phyloP scores from a whole-genome alignment of 2,888 invertebrate genomes.

The Vandiemenella viatica region DNA sequence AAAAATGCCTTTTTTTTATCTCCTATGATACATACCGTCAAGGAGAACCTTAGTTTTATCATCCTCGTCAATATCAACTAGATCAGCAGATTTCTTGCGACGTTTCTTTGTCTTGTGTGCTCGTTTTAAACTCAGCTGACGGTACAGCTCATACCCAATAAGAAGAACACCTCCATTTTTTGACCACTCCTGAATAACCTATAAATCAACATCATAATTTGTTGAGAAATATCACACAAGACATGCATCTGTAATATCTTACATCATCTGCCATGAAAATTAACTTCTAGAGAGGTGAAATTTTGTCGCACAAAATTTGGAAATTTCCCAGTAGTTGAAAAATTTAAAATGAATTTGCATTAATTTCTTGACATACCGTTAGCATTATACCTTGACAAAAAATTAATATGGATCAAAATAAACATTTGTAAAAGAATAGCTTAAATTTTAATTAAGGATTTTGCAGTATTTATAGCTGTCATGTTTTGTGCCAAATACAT shows the following conservation, averaged over 20 bases:
- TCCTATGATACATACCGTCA: constrained; percentile 47
- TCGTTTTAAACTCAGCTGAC: constrained; percentile 70
- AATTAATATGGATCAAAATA: too few species aligned
- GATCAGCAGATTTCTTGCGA: constrained; percentile 34
- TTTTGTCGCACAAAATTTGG: not conserved
- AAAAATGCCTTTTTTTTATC: not conserved
- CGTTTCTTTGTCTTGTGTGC: constrained; percentile 45
- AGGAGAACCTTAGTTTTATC: constrained; percentile 41
- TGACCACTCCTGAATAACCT: constrained; percentile 56
- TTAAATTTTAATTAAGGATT: too few species aligned
- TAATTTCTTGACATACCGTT: too few species aligned
- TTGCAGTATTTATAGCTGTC: too few species aligned
- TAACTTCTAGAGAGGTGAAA: not conserved
- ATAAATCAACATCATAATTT: constrained; percentile 19
- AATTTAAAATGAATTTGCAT: too few species aligned
- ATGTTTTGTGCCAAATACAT: too few species aligned
- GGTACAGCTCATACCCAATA: constrained; percentile 93
- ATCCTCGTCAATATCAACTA: constrained; percentile 36
- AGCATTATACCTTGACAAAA: too few species aligned
- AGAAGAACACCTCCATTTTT: constrained; percentile 80
- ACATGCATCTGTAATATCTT: too few species aligned
- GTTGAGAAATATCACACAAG: too few species aligned
- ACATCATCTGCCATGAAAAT: too few species aligned
- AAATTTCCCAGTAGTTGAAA: too few species aligned
- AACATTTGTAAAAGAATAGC: too few species aligned